A percentile compares a stretch with the other conserved stretches of the same genome.
Evolutionary conservation across 2,113 vertebrate genomes (phyloP).

Genomic region (Gobius niger): DNA sequence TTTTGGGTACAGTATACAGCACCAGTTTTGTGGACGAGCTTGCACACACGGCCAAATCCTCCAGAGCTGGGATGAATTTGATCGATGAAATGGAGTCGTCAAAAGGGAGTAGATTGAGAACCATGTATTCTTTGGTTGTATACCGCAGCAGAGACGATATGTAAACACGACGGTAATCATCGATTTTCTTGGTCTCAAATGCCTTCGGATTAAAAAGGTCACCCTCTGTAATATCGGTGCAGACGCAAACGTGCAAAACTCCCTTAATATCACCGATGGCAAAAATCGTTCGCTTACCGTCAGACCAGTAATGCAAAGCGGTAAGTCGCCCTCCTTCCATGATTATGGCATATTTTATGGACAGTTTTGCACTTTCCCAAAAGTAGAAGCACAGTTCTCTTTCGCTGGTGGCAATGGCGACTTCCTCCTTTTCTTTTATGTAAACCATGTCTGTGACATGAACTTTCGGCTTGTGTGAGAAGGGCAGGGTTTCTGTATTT

Average conservation of each 20-base stretch:
- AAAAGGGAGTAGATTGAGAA: neutral
- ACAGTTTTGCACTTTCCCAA: neutral
- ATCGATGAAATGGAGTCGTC: neutral
- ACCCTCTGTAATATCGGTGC: constrained; percentile 20
- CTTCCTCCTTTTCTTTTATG: neutral
- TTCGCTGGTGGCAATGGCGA: constrained; percentile 6
- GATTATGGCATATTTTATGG: neutral
- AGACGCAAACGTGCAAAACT: constrained; percentile 60
- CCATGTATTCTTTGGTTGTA: neutral
- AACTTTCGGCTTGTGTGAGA: neutral
- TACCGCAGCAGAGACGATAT: neutral
- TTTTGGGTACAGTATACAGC: neutral
- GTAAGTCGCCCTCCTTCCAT: neutral
- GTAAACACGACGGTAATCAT: neutral
- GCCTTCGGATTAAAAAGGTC: neutral
- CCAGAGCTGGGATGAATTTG: neutral
- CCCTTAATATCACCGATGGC: constrained; percentile 65
- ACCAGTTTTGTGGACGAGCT: neutral
- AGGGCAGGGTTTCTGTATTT: neutral
- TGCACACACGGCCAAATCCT: neutral
- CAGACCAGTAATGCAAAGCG: constrained; percentile 48
- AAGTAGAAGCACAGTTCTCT: neutral
- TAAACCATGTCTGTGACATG: constrained; percentile 2
- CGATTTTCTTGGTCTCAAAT: neutral
- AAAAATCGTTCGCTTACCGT: constrained; percentile 63